These are phyloP conservation scores for Thyatira batis DNA, from an alignment of 2,888 invertebrate species.

Conservation along the genomic window DNA sequence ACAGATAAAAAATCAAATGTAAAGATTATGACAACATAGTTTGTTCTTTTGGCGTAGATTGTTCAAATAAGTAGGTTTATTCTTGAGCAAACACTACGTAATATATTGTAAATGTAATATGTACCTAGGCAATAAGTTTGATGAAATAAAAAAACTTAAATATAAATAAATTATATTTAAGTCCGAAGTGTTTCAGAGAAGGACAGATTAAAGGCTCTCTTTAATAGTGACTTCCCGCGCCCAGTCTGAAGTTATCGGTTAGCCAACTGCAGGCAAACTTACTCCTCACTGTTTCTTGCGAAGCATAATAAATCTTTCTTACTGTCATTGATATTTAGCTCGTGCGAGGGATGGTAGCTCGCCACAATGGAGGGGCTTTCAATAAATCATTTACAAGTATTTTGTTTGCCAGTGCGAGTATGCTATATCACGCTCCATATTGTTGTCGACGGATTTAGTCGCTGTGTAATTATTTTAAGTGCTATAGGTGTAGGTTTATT, in stretches of 20 bases:
- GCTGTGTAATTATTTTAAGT: conserved; percentile 1
- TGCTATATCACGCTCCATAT: conserved; percentile 13
- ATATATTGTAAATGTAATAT: no score
- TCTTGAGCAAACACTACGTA: no score
- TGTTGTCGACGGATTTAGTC: background rate
- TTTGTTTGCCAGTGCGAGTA: conserved; percentile 51
- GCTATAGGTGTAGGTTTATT: background rate
- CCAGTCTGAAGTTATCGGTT: conserved; percentile 59
- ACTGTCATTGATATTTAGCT: conserved; percentile 78
- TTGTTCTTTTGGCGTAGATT: no score
- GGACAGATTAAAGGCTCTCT: conserved; percentile 61
- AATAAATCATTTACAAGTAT: conserved; percentile 71
- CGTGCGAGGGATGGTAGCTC: conserved; percentile 52
- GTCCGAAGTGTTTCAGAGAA: conserved; percentile 24
- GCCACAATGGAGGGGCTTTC: conserved; percentile 53
- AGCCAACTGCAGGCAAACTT: conserved; percentile 70
- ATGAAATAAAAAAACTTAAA: background rate
- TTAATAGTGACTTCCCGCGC: conserved; percentile 46
- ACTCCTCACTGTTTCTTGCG: conserved; percentile 57
- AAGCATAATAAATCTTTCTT: conserved; percentile 76
- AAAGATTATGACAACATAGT: no score
- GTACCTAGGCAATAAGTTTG: background rate
- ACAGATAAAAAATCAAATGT: no score
- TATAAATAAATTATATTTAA: conserved; percentile 36
- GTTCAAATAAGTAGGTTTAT: no score